A percentile compares a stretch with the other conserved stretches of the same genome.
phyloP scores from a whole-genome alignment of 2,113 vertebrate species.

The Rhinopomastus cyanomelas region DNA sequence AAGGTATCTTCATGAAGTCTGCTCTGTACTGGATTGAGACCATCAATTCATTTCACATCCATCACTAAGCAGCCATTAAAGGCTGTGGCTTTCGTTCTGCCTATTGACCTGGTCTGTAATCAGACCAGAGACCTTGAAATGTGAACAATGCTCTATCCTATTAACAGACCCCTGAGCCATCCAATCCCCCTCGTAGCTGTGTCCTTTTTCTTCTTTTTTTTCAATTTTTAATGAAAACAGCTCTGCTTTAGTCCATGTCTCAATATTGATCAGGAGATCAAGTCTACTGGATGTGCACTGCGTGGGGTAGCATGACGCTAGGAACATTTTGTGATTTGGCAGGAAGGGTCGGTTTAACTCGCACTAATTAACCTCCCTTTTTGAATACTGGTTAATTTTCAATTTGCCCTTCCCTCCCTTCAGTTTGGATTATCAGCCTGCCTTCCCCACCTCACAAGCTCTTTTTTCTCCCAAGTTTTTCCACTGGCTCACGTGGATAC shows the following conservation, averaged over 20 bases:
- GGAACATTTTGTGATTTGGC: not conserved
- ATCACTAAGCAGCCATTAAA: conserved; percentile 47
- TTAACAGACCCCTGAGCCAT: conserved; percentile 3
- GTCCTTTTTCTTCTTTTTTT: not conserved
- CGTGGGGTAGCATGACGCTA: not conserved
- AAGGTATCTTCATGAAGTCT: not conserved
- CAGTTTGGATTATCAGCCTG: not conserved
- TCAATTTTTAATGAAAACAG: not conserved
- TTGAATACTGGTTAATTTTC: not conserved
- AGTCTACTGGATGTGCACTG: not conserved
- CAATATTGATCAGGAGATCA: not conserved
- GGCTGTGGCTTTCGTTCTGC: conserved; percentile 8
- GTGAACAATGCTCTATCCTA: not conserved
- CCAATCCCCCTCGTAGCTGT: not conserved
- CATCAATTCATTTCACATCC: conserved; percentile 37
- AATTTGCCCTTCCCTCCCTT: not conserved
- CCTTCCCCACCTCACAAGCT: not conserved
- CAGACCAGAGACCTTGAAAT: conserved; percentile 40
- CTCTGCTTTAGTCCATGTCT: not conserved
- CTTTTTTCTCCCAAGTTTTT: not conserved
- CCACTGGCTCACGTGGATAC: not conserved
- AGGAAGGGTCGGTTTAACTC: not conserved
- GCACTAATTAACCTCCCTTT: not conserved
- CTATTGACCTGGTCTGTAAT: conserved; percentile 42
- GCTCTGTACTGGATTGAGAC: not conserved